These are phyloP conservation scores for Amphiprion ocellaris DNA, from an alignment of 2,113 vertebrate species.

Conservation along the genomic window DNA sequence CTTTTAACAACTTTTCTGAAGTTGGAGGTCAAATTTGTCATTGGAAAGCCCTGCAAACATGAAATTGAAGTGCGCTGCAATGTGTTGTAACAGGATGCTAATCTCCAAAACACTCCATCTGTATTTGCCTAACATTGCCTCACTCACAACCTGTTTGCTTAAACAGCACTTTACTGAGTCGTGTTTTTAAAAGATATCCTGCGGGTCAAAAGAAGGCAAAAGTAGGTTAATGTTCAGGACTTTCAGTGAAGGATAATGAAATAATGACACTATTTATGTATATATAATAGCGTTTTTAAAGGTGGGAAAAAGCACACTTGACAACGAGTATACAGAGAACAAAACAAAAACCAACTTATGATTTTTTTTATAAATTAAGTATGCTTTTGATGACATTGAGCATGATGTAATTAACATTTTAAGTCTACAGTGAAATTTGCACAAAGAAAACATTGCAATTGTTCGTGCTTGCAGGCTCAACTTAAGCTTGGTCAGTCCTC, in stretches of 20 bases:
- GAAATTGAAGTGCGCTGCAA: conserved; percentile 53
- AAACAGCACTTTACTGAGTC: conserved; percentile 51
- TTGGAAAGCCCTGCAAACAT: conserved; percentile 68
- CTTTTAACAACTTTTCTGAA: conserved; percentile 65
- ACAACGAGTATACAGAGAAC: not conserved
- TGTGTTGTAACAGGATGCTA: conserved; percentile 77
- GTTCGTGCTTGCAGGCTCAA: not conserved
- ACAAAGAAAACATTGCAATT: conserved; percentile 1
- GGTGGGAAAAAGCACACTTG: not conserved
- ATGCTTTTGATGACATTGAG: too few species aligned
- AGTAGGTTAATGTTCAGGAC: conserved; percentile 30
- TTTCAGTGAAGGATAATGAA: conserved; percentile 15
- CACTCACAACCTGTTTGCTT: conserved; percentile 66
- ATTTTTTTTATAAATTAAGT: too few species aligned
- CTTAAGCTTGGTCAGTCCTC: conserved; percentile 37
- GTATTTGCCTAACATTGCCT: conserved; percentile 77
- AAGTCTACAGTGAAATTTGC: not conserved
- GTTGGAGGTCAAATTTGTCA: conserved; percentile 69
- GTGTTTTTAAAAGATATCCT: conserved; percentile 41
- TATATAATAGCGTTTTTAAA: not conserved
- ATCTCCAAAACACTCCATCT: conserved; percentile 76
- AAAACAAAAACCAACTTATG: too few species aligned
- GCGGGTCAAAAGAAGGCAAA: conserved; percentile 35
- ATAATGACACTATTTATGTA: not conserved
- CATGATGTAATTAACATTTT: not conserved